These are phyloP conservation scores for Macaria notata DNA, from an alignment of 2,888 invertebrate species.

Conservation along the genomic window DNA sequence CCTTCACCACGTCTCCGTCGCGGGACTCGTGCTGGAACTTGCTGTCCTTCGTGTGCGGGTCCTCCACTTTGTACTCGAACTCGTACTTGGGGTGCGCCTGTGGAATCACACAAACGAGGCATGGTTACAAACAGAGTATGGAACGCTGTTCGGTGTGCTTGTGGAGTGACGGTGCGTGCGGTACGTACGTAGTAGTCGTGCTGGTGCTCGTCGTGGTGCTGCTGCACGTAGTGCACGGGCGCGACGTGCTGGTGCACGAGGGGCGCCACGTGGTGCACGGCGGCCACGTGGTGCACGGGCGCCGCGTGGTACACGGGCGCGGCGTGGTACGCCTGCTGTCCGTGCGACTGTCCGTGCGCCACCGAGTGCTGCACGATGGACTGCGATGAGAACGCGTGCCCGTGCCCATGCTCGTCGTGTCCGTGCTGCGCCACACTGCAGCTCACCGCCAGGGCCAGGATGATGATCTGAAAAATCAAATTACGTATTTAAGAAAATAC, in stretches of 20 bases:
- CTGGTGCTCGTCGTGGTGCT: conserved; percentile 28
- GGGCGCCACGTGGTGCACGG: conserved; percentile 22
- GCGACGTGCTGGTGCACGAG: conserved; percentile 21
- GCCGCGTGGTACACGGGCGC: conserved; percentile 26
- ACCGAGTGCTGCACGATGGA: conserved; percentile 43
- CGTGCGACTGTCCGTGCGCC: conserved; percentile 34
- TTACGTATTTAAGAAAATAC: too few relatives aligned
- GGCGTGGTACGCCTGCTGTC: conserved; percentile 10
- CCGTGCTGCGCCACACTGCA: conserved; percentile 39
- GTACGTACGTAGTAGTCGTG: conserved; percentile 54
- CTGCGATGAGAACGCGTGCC: conserved; percentile 46
- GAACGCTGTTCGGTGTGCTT: too few relatives aligned
- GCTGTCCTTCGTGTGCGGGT: conserved; percentile 80
- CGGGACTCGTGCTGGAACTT: conserved; percentile 78
- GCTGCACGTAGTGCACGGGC: conserved; percentile 26
- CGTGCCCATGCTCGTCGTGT: conserved; percentile 33
- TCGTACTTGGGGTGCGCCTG: conserved; percentile 78
- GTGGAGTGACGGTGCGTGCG: neutral
- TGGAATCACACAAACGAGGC: too few relatives aligned
- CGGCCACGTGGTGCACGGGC: conserved; percentile 29
- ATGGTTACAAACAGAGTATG: too few relatives aligned
- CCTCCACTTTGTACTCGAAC: conserved; percentile 77
- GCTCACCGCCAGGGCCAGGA: conserved; percentile 37
- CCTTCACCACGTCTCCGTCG: conserved; percentile 79
- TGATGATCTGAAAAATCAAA: conserved; percentile 25